Conservation (phyloP, 2,113 vertebrate genomes). For the Pogona vitticeps region DNA sequence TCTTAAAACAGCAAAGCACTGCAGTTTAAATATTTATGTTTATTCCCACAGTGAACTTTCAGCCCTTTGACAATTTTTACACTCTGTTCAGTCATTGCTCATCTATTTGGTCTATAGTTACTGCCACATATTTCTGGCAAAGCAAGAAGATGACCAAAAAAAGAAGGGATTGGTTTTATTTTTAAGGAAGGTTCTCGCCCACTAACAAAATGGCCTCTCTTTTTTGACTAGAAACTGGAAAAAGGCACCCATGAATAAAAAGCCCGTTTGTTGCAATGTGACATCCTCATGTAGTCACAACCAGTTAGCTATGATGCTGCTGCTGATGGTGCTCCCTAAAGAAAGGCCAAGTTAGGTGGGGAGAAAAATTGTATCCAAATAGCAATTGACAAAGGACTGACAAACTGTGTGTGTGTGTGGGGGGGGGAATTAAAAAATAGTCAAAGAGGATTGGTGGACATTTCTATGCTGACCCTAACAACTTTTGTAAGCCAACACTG, state of each 20-base stretch:
- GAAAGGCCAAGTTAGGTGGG: no score
- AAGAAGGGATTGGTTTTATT: not conserved
- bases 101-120: not conserved
- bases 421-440: no score
- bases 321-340: not conserved
- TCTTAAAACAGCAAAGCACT: conserved; percentile 11
- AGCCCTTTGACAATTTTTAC: not conserved
- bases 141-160: not conserved
- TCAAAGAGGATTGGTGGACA: not conserved
- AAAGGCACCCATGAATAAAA: not conserved
- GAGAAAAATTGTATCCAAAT: no score
- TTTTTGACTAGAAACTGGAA: not conserved
- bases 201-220: not conserved
- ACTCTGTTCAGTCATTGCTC: not conserved
- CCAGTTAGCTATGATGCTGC: not conserved
- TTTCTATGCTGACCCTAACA: not conserved
- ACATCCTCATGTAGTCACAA: not conserved
- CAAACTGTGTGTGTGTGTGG: no score
- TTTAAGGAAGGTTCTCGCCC: not conserved
- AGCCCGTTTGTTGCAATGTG: not conserved
- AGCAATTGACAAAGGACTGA: no score
- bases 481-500: not conserved
- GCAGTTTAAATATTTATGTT: conserved; percentile 1
- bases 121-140: not conserved
- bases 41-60: not conserved